Base-by-base conservation (phyloP, 2,888 invertebrate genomes). In the Megaustenia siamemsis region DNA sequence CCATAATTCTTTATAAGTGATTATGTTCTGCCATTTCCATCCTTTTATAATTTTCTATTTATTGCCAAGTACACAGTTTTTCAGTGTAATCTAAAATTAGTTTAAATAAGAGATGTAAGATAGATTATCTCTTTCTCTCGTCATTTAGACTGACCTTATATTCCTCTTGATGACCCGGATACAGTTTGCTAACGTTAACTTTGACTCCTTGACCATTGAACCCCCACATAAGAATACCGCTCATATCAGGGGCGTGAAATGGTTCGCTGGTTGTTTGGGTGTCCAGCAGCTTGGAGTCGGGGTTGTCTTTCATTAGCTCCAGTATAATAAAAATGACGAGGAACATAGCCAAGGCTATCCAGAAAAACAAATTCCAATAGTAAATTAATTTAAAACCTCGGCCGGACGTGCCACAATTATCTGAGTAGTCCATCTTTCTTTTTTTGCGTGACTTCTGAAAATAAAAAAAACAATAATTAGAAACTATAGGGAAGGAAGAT, bases 161-260 rank as follows among this genome's bases (percentile, higher is more conserved):
- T 32, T 82, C 82, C 38, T 71, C 73, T 10, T 21, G 73, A 43
- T 82, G 71, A 69, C 45, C 60, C 18, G n/a, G 56, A 56, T 43
- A 45, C 40, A 82, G 60, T 60, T 24, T 40, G 3, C 35, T 60
- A 2, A 43, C 6, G 38, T 82, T 56, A 56, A 82, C 15, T 28
- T 53, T 71, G 69, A 82, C 82, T 40, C 82, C 82, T 18, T 24
- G 28, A 24, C 82, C 82, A 40, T 73, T 15, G 10, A 73, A 38
- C 8, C 82, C 82, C 82, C 82, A 82, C 24, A 8, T 15, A 2
- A 73, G n/a, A 21, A 82, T 56, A 0, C 28, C n/a, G 1, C 35
- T 56, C 82, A 82, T 82, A 43, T 82, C 82, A 1, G 82, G 82
- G 15, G 73, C 38, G 10, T 4, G 1, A 2, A 66, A 28, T 32